Evolutionary conservation across 2,113 vertebrate species (phyloP).

Genomic region (Halcyon senegalensis): DNA sequence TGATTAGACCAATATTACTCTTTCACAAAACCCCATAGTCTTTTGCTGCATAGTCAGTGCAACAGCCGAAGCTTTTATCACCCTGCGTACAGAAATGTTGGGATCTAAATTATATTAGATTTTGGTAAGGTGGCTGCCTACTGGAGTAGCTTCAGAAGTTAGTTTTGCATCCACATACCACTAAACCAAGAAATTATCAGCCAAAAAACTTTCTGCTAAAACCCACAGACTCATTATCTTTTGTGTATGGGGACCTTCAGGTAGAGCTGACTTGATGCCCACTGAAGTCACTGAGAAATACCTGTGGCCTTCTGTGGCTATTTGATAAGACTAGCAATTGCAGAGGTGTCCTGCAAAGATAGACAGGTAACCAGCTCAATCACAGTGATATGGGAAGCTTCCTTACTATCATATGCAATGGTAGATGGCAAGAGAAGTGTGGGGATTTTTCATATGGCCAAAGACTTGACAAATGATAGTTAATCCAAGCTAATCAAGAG

Average conservation of each 20-base stretch:
- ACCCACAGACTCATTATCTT: neutral
- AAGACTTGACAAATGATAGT: neutral
- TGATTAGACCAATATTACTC: neutral
- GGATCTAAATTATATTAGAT: accelerated
- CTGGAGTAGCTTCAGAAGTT: neutral
- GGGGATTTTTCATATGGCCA: neutral
- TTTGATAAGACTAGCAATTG: neutral
- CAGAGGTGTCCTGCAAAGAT: neutral
- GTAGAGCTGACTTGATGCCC: neutral
- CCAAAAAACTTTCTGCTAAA: neutral
- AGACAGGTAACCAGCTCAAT: neutral
- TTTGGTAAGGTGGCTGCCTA: neutral
- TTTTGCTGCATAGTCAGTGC: neutral
- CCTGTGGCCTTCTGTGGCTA: neutral
- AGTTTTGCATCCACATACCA: neutral
- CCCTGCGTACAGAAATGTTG: neutral
- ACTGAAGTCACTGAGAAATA: neutral
- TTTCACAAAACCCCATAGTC: neutral
- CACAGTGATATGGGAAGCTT: neutral
- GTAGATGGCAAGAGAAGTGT: neutral
- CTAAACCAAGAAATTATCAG: neutral
- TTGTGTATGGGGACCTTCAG: neutral
- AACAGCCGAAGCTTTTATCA: neutral
- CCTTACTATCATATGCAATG: neutral
- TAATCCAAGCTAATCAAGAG: neutral